Evolutionary conservation across 2,888 invertebrate genomes (phyloP), one percentile per base, ranked within the genome.

Genomic region (Digitonthophagus gazella): DNA sequence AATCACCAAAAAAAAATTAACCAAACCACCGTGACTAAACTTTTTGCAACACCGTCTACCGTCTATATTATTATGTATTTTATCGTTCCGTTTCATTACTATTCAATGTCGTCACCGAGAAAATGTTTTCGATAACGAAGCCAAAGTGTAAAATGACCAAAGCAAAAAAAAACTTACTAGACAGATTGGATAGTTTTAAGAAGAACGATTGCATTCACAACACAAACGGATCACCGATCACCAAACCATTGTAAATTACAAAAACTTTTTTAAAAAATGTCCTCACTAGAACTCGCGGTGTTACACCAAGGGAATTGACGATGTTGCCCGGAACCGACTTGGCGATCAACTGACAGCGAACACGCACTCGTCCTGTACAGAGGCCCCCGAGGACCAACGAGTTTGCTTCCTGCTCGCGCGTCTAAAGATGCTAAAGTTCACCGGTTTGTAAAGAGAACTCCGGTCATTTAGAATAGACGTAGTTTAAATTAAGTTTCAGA

Each of bases 161-260:
- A 55, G 61, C n/a, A 54, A 63, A 67, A 16, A 64, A 54, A 68
- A 65, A 67, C 71, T 73, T 67, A 73, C 73, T 72, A 20, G 68
- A 19, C 44, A 68, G 67, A 55, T 65, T 67, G 28, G 75, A 72
- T 73, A 77, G 78, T 71, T 76, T 75, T 15, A 75, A 73, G 70
- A 79, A 77, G 74, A 79, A 77, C 55, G 78, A 78, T 75, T 78
- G 79, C 79, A 80, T 80, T 75, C 74, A 75, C 18, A 74, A 64
- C 67, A 63, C 67, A 6, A 44, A 44, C 11, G 28, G 11, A 44
- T 44, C 6, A 44, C 28, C 3, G 11, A 44, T 44, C 28, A 44
- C 28, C 3, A 11, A 44, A 8, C 6, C 28, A 44, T 44, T 44
- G 6, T 5, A 44, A 44, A 44, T 6, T 44, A 44, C 6, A 44